Base-by-base conservation (phyloP, 2,888 invertebrate genomes). In the Volucella bombylans region DNA sequence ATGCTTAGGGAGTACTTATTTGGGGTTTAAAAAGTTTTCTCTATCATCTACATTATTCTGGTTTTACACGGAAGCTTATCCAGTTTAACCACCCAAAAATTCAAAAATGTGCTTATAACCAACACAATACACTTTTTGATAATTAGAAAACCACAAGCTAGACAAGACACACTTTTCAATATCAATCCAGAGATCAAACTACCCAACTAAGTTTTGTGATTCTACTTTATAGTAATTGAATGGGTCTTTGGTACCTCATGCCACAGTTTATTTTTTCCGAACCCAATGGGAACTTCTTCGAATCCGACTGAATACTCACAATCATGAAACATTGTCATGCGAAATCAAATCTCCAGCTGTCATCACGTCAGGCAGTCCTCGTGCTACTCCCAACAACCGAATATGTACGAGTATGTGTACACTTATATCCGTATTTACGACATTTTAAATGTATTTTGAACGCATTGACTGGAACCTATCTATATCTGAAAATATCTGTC, bases 281-380 rank as follows among this genome's bases (percentile, higher is more conserved):
- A 59, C 45, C n/a, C 15, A 14, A 59, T 50, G 43, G 18, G 31
- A 31, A 64, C 64, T 73, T 69, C 59, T 4, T 11, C 49, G 61
- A 67, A 71, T n/a, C 14, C n/a, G 11, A 41, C 8, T 54, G 31
- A 15, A 52, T 50, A 49, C 15, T 62, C 12, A 18, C 43, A 49
- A 47, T 41, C 62, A 18, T 47, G 50, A 68, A 65, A 65, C 45
- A 31, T 55, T 76, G 77, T 77, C 67, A 50, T 72, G 72, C 45
- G 72, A 76, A 85, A 77, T 81, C 65, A 72, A 85, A 85, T 80
- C 81, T 72, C 41, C 68, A 64, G 71, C 76, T 80, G 82, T 82
- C 82, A 82, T 82, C 78, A 68, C 50, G 47, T 31, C 31, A 31
- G 31, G 31, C 78, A 73, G 59, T 78, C 39, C 78, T 73, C 72